Percentiles rank a stretch among this genome's conserved stretches.
phyloP scores from a whole-genome alignment of 2,888 invertebrate genomes.

The Nomada hirtipes region DNA sequence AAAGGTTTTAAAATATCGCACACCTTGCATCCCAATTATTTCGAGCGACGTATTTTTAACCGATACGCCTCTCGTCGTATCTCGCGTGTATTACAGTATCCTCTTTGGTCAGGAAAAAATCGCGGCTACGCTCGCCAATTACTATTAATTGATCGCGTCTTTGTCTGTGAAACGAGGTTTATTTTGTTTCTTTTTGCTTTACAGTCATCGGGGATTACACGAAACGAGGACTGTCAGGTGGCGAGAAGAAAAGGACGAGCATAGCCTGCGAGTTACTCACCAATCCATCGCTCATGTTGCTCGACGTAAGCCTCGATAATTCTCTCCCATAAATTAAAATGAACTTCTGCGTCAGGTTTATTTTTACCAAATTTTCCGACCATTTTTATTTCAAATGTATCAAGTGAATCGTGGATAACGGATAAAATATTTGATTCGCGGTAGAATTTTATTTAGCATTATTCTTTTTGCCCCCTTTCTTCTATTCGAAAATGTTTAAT shows the following conservation, averaged over 20 bases:
- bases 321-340: background rate
- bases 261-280: conserved; percentile 93
- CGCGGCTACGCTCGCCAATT: background rate
- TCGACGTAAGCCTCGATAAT: conserved; percentile 89
- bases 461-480: no score
- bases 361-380: no score
- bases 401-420: no score
- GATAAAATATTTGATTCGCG: no score
- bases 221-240: conserved; percentile 91
- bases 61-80: background rate
- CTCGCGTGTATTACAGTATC: background rate
- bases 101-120: background rate
- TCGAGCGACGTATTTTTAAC: conserved; percentile 14
- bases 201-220: conserved; percentile 90
- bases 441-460: no score
- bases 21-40: conserved; percentile 15
- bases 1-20: background rate
- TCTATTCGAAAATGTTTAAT: no score
- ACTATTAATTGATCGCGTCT: conserved; percentile 5
- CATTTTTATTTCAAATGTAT: no score
- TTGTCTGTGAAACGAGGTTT: background rate
- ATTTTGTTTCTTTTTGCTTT: background rate
- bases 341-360: no score
- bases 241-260: conserved; percentile 93
- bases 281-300: conserved; percentile 91